Base-by-base conservation (phyloP, 2,797 vertebrate genomes). In the Urocyon cinereoargenteus region DNA sequence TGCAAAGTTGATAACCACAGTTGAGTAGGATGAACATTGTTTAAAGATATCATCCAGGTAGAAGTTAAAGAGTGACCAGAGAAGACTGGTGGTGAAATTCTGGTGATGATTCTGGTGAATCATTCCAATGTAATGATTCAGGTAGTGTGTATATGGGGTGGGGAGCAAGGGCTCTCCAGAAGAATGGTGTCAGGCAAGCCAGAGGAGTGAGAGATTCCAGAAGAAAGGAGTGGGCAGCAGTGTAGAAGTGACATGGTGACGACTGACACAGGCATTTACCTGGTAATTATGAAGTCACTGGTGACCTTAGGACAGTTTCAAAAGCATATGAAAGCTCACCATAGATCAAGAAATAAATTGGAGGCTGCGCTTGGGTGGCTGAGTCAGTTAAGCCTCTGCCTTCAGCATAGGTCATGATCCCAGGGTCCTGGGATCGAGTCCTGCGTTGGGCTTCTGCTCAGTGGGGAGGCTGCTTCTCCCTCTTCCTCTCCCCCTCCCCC, bases 21-120 rank as follows among this genome's bases (percentile, higher is more conserved):
- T 61, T 93, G 90, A 85, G 18, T 92, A n/a, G 21, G 22, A 51
- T 53, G 34, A 94, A 88, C 19, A 51, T 75, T 93, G 91, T 93
- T 93, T 55, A 86, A 89, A 82, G 40, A 22, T 55, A 79, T 26
- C 49, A 36, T 53, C 21, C 14, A 53, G 14, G 78, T 93, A 88
- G 73, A 88, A 73, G 28, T 9, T 82, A 51, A 75, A 66, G 72
- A 85, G 45, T 51, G 9, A 87, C 40, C 86, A 89, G 72, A 86
- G 15, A 93, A 59, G 36, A 83, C n/a, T 53, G 28, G 34, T n/a
- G 11, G 75, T 94, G 34, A 82, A 10, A 73, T 91, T 93, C 51
- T 73, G 21, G 66, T n/a, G n/a, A n/a, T n/a, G n/a, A n/a, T n/a
- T n/a, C n/a, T n/a, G n/a, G n/a, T n/a, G n/a, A n/a, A 82, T 26